These are phyloP conservation scores for Charina bottae DNA, from an alignment of 2,113 vertebrate genomes.

Conservation along the genomic window DNA sequence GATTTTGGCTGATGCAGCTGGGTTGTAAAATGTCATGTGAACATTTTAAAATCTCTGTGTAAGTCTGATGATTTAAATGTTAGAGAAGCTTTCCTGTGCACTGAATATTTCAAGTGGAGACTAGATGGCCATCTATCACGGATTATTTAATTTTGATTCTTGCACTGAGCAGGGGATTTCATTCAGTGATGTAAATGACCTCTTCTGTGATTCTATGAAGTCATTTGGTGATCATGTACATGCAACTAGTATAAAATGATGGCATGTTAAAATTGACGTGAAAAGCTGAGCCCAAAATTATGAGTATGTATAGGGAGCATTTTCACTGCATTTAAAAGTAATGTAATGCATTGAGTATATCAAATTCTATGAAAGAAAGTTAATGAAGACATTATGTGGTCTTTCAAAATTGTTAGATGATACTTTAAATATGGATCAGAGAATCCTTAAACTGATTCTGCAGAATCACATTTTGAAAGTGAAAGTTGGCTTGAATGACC, in stretches of 20 bases:
- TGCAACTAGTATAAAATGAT: not conserved
- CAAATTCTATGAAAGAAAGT: not conserved
- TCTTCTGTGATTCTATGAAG: not conserved
- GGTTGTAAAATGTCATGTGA: not conserved
- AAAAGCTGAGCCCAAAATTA: not conserved
- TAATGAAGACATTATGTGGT: slow-evolving; percentile 24
- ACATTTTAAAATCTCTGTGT: too few relatives aligned
- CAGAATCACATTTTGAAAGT: slow-evolving; percentile 93
- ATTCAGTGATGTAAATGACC: not conserved
- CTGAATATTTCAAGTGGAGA: not conserved
- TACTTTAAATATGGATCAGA: slow-evolving; percentile 89
- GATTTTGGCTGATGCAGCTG: not conserved
- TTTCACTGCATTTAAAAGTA: not conserved
- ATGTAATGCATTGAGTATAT: not conserved
- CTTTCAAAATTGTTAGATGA: slow-evolving; percentile 78
- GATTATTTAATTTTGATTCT: not conserved
- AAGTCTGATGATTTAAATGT: too few relatives aligned
- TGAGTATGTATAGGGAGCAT: not conserved
- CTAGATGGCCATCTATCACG: not conserved
- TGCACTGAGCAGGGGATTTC: too few relatives aligned
- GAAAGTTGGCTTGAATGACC: slow-evolving; percentile 85
- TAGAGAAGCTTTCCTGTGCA: not conserved
- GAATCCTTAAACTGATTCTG: slow-evolving; percentile 83
- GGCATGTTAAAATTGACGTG: not conserved
- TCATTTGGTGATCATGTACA: not conserved